Percentiles rank a stretch among this genome's conserved stretches.
phyloP scores from a whole-genome alignment of 2,888 invertebrate genomes.

The Hofmannophila pseudospretella region DNA sequence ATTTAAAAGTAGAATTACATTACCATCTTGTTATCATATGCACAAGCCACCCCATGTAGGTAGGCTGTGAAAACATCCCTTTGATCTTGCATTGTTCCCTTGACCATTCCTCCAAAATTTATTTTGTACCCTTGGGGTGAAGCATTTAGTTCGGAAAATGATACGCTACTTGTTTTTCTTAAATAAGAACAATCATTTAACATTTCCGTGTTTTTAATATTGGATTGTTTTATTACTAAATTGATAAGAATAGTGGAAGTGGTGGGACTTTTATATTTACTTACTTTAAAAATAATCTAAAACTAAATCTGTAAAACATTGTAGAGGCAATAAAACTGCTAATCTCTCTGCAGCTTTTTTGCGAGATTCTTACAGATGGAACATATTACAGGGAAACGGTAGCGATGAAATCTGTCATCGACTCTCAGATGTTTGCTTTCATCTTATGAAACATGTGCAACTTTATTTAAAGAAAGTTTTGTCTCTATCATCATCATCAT shows the following conservation, averaged over 20 bases:
- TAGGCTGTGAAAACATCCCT: conserved; percentile 54
- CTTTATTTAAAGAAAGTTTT: too few species aligned
- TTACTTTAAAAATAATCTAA: too few species aligned
- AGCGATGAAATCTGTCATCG: conserved; percentile 12
- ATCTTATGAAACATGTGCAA: background rate
- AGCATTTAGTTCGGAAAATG: conserved; percentile 37
- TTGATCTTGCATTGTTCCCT: conserved; percentile 59
- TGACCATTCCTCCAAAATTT: conserved; percentile 54
- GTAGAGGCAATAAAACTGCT: background rate
- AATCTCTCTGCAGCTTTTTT: background rate
- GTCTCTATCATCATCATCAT: too few species aligned
- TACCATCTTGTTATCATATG: conserved; percentile 50
- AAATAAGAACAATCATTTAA: too few species aligned
- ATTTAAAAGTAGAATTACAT: conserved; percentile 49
- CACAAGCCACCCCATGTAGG: conserved; percentile 42
- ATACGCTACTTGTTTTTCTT: conserved; percentile 9
- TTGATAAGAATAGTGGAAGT: too few species aligned
- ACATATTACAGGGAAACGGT: conserved; percentile 1
- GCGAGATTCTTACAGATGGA: background rate
- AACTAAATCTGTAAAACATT: background rate
- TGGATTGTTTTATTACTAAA: too few species aligned
- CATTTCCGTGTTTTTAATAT: too few species aligned
- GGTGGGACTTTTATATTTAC: too few species aligned
- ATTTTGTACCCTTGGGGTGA: conserved; percentile 41
- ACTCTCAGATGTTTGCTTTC: background rate